These are phyloP conservation scores for Andrena camellia DNA, from an alignment of 2,888 invertebrate species.

Conservation along the genomic window DNA sequence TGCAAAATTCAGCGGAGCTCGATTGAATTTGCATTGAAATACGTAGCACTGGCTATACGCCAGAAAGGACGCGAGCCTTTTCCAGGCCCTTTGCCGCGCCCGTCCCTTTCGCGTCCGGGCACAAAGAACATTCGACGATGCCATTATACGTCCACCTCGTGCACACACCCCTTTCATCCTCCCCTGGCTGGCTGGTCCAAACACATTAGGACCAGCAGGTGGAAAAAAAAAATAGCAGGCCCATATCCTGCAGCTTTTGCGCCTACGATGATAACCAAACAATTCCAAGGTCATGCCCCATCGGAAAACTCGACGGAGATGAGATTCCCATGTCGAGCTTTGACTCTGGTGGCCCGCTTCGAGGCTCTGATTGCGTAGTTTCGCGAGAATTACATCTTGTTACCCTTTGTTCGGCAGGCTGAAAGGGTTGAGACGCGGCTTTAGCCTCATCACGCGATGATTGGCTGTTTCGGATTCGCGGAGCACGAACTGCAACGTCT, in stretches of 20 bases:
- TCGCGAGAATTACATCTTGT: neutral
- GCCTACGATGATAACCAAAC: conserved; percentile 63
- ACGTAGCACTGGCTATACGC: conserved; percentile 63
- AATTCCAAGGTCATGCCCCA: conserved; percentile 66
- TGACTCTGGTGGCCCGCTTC: neutral
- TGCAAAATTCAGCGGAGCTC: conserved; percentile 69
- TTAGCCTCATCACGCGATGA: neutral
- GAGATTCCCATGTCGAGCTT: neutral
- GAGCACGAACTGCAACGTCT: neutral
- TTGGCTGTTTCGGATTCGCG: conserved; percentile 2
- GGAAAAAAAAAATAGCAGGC: conserved; percentile 1
- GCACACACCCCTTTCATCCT: neutral
- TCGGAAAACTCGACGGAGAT: conserved; percentile 9
- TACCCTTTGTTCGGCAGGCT: neutral
- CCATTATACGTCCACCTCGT: conserved; percentile 50
- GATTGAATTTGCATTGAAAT: conserved; percentile 74
- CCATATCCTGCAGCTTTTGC: conserved; percentile 34
- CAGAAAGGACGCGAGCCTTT: conserved; percentile 62
- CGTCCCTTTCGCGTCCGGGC: conserved; percentile 47
- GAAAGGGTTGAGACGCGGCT: neutral
- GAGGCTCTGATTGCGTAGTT: neutral
- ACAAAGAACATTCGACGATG: conserved; percentile 69
- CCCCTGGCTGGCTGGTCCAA: conserved; percentile 8
- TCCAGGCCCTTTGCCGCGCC: conserved; percentile 51
- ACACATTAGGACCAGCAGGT: conserved; percentile 7